phyloP scores from a whole-genome alignment of 1,140 invertebrate species.

The Drosophila oshimai region DNA sequence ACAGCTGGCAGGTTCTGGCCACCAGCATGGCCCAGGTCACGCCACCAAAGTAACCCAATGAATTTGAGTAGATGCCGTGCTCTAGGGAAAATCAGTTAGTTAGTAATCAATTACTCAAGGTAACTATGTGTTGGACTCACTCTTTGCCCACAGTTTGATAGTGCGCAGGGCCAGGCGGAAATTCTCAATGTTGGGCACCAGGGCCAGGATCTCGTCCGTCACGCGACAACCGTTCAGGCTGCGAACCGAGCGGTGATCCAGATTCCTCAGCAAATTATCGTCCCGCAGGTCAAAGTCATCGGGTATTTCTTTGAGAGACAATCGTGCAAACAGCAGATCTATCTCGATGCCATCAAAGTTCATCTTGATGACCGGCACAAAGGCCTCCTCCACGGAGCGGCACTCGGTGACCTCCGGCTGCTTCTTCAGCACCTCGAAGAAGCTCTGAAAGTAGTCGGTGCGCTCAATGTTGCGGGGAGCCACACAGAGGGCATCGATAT shows the following conservation, averaged over 20 bases:
- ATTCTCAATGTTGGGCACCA: constrained; percentile 97
- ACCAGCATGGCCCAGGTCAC: constrained; percentile 99
- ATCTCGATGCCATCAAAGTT: constrained; percentile 99
- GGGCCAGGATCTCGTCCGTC: constrained; percentile 97
- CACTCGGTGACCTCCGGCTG: constrained; percentile 90
- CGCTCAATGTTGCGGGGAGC: constrained; percentile 97
- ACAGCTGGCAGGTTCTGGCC: constrained; percentile 98
- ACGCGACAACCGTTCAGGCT: constrained; percentile 99
- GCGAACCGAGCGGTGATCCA: constrained; percentile 97
- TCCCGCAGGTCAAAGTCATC: constrained; percentile 93
- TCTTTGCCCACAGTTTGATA: constrained; percentile 99
- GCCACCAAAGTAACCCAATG: constrained; percentile 98
- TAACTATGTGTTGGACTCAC: constrained; percentile 86
- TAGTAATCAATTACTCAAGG: too few species aligned
- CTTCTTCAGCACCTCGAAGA: constrained; percentile 94
- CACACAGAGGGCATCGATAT: constrained; percentile 99
- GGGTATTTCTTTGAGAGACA: constrained; percentile 96
- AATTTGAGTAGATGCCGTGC: constrained; percentile 99
- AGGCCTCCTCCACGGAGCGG: constrained; percentile 97
- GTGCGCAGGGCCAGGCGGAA: constrained; percentile 96
- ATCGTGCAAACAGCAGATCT: constrained; percentile 97
- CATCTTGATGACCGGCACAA: constrained; percentile 99
- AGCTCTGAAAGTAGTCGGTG: constrained; percentile 96
- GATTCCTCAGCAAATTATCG: constrained; percentile 95
- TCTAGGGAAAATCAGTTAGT: constrained; percentile 83